Evolutionary conservation across 2,888 invertebrate species (phyloP).

Genomic region (Ormyrus rosae): DNA sequence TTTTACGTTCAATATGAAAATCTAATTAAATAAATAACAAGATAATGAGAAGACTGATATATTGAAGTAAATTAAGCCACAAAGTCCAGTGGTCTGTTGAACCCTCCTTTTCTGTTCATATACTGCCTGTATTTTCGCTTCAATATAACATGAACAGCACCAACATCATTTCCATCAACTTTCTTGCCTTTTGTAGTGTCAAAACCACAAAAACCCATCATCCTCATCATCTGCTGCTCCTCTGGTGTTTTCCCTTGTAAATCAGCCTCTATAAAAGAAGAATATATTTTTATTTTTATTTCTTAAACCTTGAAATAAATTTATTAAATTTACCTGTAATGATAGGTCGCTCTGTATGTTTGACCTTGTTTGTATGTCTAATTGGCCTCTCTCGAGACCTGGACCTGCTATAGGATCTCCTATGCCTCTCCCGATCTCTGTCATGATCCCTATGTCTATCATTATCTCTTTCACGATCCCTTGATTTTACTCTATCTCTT

Average conservation of each 20-base stretch:
- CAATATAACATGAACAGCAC: constrained; percentile 96
- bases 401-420: constrained; percentile 75
- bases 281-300: background rate
- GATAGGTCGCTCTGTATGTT: constrained; percentile 74
- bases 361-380: constrained; percentile 68
- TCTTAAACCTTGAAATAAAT: background rate
- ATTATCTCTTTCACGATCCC: constrained; percentile 76
- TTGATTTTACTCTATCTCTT: constrained; percentile 69
- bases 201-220: constrained; percentile 98
- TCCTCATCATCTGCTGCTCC: constrained; percentile 95
- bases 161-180: constrained; percentile 94
- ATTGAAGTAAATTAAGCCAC: constrained; percentile 82
- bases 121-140: constrained; percentile 98
- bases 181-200: constrained; percentile 97
- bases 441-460: constrained; percentile 73
- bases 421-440: constrained; percentile 76
- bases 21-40: background rate
- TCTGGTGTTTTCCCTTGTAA: constrained; percentile 93
- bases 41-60: background rate
- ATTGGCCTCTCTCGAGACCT: constrained; percentile 76
- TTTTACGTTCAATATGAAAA: background rate
- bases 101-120: constrained; percentile 99
- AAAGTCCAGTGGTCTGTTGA: constrained; percentile 98
- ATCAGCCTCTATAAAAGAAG: constrained; percentile 84
- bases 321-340: constrained; percentile 67